Evolutionary conservation across 2,888 invertebrate genomes (phyloP).

Genomic region (Brachyopa scutellaris): DNA sequence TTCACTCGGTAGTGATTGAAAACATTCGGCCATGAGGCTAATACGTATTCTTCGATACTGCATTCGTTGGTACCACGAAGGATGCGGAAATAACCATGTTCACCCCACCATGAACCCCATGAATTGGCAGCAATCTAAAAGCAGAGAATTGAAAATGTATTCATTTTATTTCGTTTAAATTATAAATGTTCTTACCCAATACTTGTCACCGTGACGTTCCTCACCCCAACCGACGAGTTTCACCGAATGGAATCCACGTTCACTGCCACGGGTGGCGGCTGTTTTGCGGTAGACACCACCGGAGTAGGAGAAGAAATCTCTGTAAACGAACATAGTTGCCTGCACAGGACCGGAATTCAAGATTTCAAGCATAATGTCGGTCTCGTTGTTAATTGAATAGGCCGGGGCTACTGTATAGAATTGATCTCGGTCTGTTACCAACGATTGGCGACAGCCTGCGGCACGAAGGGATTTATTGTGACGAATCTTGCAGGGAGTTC

Average conservation of each 20-base stretch:
- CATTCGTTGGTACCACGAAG: slow-evolving; percentile 92
- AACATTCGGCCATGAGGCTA: slow-evolving; percentile 87
- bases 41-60: slow-evolving; percentile 94
- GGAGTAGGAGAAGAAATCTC: slow-evolving; percentile 95
- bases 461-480: slow-evolving; percentile 79
- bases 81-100: slow-evolving; percentile 94
- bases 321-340: slow-evolving; percentile 94
- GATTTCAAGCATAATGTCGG: slow-evolving; percentile 96
- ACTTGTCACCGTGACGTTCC: slow-evolving; percentile 86
- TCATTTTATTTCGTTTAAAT: too few species aligned
- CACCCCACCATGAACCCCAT: slow-evolving; percentile 97
- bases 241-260: slow-evolving; percentile 93
- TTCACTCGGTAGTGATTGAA: slow-evolving; percentile 77
- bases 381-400: slow-evolving; percentile 88
- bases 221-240: slow-evolving; percentile 96
- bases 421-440: slow-evolving; percentile 83
- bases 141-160: slow-evolving; percentile 26
- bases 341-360: slow-evolving; percentile 95
- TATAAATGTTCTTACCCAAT: slow-evolving; percentile 96
- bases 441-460: slow-evolving; percentile 84
- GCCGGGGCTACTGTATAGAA: slow-evolving; percentile 90
- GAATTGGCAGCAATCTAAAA: slow-evolving; percentile 95
- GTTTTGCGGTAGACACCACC: slow-evolving; percentile 91
- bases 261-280: slow-evolving; percentile 83
- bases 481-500: slow-evolving; percentile 86